These are phyloP conservation scores for Globodera rostochiensis DNA, from an alignment of 1,140 invertebrate species.

Conservation along the genomic window DNA sequence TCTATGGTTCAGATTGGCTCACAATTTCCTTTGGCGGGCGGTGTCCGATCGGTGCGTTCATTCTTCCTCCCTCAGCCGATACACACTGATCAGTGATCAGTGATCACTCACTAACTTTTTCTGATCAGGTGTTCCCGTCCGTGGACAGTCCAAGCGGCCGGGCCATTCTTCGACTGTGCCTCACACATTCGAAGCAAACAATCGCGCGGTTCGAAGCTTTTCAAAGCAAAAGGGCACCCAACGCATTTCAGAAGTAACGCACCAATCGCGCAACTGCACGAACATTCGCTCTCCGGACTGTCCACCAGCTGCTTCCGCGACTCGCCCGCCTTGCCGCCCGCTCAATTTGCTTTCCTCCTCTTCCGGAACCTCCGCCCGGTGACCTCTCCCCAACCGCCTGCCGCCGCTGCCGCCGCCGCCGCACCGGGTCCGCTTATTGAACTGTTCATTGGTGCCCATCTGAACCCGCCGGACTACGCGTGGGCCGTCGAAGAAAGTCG, in stretches of 20 bases:
- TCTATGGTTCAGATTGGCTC: not conserved
- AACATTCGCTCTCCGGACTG: not conserved
- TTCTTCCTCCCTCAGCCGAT: not conserved
- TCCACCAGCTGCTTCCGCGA: slow-evolving; percentile 30
- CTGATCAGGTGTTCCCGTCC: slow-evolving; percentile 22
- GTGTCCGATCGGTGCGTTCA: not conserved
- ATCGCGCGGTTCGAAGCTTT: not conserved
- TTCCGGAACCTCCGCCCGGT: slow-evolving; percentile 35
- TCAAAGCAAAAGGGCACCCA: not conserved
- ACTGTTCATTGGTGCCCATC: slow-evolving; percentile 33
- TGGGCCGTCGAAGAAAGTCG: slow-evolving; percentile 28
- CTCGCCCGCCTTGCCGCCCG: slow-evolving; percentile 16
- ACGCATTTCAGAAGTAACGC: slow-evolving; percentile 32
- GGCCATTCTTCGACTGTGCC: not conserved
- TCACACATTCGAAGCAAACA: not conserved
- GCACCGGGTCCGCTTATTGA: slow-evolving; percentile 14
- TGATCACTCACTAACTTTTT: not conserved
- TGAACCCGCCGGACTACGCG: slow-evolving; percentile 18
- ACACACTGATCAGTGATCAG: not conserved
- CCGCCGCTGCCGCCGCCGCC: not conserved
- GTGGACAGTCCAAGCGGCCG: not conserved
- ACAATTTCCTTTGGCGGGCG: not conserved
- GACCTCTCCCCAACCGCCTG: not conserved
- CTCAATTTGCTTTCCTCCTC: slow-evolving; percentile 34
- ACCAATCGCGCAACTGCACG: slow-evolving; percentile 3